Evolutionary conservation across 2,888 invertebrate genomes (phyloP), one percentile per base, ranked within the genome.

Genomic region (Microctonus hyperodae): DNA sequence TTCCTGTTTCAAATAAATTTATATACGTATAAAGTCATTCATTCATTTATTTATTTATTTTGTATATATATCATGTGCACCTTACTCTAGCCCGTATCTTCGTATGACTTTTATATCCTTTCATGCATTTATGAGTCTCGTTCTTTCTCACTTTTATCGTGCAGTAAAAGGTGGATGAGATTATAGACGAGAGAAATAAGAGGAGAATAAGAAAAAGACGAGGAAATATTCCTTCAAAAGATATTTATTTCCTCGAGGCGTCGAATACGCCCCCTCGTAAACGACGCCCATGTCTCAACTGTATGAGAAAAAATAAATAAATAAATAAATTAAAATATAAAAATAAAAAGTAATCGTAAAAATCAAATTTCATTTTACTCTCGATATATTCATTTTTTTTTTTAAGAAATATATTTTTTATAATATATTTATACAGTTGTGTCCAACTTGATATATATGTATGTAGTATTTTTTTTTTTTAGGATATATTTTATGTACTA

Each of bases 231-330:
- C 57, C 61, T 62, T 57, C 66, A 62, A 37, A 57, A 62, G 62
- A 61, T 66, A 66, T 66, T 66, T 66, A 62, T 66, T 61, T 61
- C 37, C 56, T 51, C 28, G 31, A 44, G 55, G 64, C 56, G 55
- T 28, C 33, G 53, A 61, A 57, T 58, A 60, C 68, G 56, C 62
- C 68, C 59, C 51, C 61, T 64, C 65, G 35, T 61, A 61, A 65
- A 64, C 51, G 55, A 44, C 60, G 37, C 4, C 25, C 61, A 13
- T 22, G 20, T 53, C 48, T 25, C 56, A 33, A 48, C 25, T 28
- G 7, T 33, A 20, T 56, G 33, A 59, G 53, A 48, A 48, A 57
- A 44, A 48, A 35, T 59, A 48, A 28, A 28, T 5, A 28, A 28
- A 5, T 28, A 28, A 28, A 28, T 28, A 28, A 28, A 28, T 28